phyloP scores from a whole-genome alignment of 2,797 vertebrate genomes.

The Coregonus sp. region DNA sequence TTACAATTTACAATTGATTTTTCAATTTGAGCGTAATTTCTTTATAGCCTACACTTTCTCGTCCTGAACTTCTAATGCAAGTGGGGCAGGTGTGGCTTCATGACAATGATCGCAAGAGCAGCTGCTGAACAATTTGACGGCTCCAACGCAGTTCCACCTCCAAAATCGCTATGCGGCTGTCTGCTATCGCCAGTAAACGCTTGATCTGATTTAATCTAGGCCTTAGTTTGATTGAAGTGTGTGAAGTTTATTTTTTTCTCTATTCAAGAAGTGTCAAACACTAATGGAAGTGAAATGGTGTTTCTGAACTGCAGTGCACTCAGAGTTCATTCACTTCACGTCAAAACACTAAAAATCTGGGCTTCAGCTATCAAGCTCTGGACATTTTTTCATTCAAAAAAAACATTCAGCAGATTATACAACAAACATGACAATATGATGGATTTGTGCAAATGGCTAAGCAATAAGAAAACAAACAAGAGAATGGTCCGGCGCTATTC shows the following conservation, averaged over 20 bases:
- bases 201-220: too few relatives aligned
- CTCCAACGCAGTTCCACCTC: too few relatives aligned
- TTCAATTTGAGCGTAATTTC: too few relatives aligned
- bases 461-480: constrained; percentile 45
- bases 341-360: background rate
- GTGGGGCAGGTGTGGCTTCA: too few relatives aligned
- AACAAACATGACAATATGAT: constrained; percentile 33
- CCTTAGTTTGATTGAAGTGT: constrained; percentile 26
- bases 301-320: background rate
- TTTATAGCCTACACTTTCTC: too few relatives aligned
- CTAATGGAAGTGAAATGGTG: constrained; percentile 33
- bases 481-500: constrained; percentile 4
- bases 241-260: constrained; percentile 27
- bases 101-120: too few relatives aligned
- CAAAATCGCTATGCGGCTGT: too few relatives aligned
- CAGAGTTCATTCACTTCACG: background rate
- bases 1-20: too few relatives aligned
- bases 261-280: constrained; percentile 21
- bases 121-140: too few relatives aligned
- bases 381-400: background rate
- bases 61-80: too few relatives aligned
- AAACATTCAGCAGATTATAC: background rate
- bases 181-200: too few relatives aligned
- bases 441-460: constrained; percentile 28
- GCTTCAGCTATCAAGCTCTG: constrained; percentile 20